Percentiles rank a stretch among this genome's conserved stretches.
These are phyloP conservation scores for Zaprionus inermis DNA, from an alignment of 1,140 invertebrate genomes.

Conservation along the genomic window DNA sequence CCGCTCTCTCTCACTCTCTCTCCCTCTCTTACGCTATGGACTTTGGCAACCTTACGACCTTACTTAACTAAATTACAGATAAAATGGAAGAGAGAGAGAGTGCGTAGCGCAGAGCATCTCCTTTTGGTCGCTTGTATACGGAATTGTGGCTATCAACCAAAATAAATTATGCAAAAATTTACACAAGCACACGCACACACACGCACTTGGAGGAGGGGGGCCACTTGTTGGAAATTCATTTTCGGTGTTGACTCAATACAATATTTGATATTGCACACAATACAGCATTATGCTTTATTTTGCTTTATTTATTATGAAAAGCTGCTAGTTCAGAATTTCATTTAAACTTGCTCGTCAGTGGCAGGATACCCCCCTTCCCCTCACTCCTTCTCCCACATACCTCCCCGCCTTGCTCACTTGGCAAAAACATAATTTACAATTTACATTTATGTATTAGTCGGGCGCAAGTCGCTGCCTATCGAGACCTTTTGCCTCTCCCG, in stretches of 20 bases:
- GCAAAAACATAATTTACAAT: slow-evolving; percentile 40
- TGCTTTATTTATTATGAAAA: slow-evolving; percentile 80
- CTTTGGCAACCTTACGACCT: slow-evolving; percentile 24
- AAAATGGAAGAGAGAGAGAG: background rate
- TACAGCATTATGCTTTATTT: slow-evolving; percentile 72
- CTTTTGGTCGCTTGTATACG: slow-evolving; percentile 56
- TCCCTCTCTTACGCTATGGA: too few relatives aligned
- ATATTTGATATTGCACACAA: slow-evolving; percentile 61
- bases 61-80: slow-evolving; percentile 68
- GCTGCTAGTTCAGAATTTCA: slow-evolving; percentile 75
- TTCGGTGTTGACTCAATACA: slow-evolving; percentile 44
- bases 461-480: slow-evolving; percentile 43
- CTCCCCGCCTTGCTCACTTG: slow-evolving; percentile 1
- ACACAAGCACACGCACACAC: slow-evolving; percentile 34
- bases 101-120: background rate
- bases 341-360: slow-evolving; percentile 57
- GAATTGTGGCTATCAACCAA: slow-evolving; percentile 62
- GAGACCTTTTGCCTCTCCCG: background rate
- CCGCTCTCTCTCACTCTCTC: too few relatives aligned
- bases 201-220: background rate
- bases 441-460: slow-evolving; percentile 38
- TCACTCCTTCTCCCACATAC: background rate
- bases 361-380: background rate
- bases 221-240: slow-evolving; percentile 64
- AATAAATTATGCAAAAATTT: slow-evolving; percentile 77